Percentiles rank a stretch among this genome's conserved stretches.
These are phyloP conservation scores for Dipodomys spectabilis DNA, from an alignment of 2,113 vertebrate genomes.

Conservation along the genomic window DNA sequence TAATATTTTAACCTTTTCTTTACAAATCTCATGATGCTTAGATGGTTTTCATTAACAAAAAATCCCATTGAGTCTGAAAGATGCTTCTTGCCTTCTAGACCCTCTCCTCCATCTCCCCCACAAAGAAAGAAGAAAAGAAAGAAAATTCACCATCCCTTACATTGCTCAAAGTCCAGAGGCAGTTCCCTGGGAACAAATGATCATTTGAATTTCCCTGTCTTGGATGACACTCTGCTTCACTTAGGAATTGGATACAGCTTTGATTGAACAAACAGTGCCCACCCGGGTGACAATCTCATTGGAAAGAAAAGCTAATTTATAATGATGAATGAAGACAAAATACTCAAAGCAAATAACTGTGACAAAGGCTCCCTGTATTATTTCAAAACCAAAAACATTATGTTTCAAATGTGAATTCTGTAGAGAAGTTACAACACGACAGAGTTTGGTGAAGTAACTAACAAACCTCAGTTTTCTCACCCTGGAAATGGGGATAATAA, in stretches of 20 bases:
- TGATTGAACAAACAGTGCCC: neutral
- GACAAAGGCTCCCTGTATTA: neutral
- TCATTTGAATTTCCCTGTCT: slow-evolving; percentile 57
- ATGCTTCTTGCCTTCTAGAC: neutral
- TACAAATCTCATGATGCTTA: slow-evolving; percentile 88
- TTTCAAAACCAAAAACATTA: neutral
- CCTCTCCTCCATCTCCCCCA: neutral
- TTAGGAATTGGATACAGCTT: neutral
- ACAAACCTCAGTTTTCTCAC: neutral
- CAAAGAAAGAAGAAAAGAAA: neutral
- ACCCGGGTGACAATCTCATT: neutral
- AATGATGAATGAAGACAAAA: neutral
- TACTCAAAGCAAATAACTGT: neutral
- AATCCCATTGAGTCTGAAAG: slow-evolving; percentile 83
- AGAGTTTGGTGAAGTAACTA: neutral
- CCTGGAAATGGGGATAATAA: neutral
- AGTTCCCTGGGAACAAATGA: slow-evolving; percentile 79
- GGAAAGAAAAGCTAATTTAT: slow-evolving; percentile 21
- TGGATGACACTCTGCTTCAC: neutral
- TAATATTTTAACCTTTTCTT: slow-evolving; percentile 85
- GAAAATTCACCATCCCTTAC: slow-evolving; percentile 52
- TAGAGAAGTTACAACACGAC: neutral
- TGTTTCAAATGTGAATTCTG: neutral
- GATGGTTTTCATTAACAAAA: slow-evolving; percentile 85
- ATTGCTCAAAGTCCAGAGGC: slow-evolving; percentile 83